phyloP scores from a whole-genome alignment of 2,888 invertebrate species.

The Oxyteleia sp. region DNA sequence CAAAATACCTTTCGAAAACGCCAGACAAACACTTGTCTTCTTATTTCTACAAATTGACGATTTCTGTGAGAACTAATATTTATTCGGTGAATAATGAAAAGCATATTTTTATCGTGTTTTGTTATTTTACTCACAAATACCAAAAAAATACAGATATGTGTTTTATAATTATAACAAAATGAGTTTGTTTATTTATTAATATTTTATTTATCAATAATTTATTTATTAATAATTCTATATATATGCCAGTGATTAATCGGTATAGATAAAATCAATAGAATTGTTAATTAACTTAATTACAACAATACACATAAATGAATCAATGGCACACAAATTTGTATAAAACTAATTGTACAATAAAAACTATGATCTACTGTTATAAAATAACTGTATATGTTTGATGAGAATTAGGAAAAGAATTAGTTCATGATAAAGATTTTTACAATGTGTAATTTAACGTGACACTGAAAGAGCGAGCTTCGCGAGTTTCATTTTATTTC shows the following conservation, averaged over 20 bases:
- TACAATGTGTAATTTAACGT: conserved; percentile 18
- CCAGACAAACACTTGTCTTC: conserved; percentile 1
- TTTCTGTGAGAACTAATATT: background rate
- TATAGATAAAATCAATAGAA: background rate
- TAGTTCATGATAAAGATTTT: conserved; percentile 39
- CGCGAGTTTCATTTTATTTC: conserved; percentile 1
- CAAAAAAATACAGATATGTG: no score
- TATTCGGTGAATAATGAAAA: background rate
- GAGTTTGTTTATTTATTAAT: no score
- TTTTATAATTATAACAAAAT: no score
- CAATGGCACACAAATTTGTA: background rate
- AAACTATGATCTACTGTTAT: conserved; percentile 40
- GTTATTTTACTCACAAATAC: background rate
- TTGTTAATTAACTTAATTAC: background rate
- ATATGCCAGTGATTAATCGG: no score
- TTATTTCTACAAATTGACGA: background rate
- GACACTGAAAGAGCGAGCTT: background rate
- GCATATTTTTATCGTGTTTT: no score
- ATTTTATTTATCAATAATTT: no score
- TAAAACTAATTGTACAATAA: conserved; percentile 7
- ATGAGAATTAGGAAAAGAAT: conserved; percentile 44
- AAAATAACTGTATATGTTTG: conserved; percentile 46
- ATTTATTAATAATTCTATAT: no score
- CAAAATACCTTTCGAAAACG: conserved; percentile 28
- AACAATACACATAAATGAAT: background rate